Evolutionary conservation across 2,888 invertebrate genomes (phyloP), one percentile per base, ranked within the genome.

Genomic region (Trachelus troglodyta): DNA sequence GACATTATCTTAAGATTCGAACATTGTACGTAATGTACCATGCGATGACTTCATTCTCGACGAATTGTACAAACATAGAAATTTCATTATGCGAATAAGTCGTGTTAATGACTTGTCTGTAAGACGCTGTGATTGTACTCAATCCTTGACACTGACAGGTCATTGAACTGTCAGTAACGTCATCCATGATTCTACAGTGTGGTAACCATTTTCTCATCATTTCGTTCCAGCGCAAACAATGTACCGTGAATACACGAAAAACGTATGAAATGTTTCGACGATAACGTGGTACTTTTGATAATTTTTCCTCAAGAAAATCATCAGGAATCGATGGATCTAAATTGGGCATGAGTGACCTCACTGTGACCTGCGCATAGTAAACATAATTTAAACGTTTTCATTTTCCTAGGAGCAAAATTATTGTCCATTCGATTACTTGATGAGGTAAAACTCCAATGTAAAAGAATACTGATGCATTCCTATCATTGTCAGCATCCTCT

Each of bases 391-490:
- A 69, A 11, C 30, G 23, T 33, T 73, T 73, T 69, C 31, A 73
- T 33, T 73, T 23, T 11, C 34, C 4, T 23, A 4, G 11, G 15
- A 31, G 11, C 34, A 23, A 33, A 4, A 34, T 12, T 31, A 69
- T 12, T 35, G 23, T 31, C 30, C 23, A 23, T 34, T 69, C 35
- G 15, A 23, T 77, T 68, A 78, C 78, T 68, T 75, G 75, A 78
- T 78, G 78, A n/a, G 78, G 78, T 35, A 78, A 75, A 71, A 78
- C 34, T 15, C 75, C 78, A 31, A 78, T 56, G 69, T 75, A 73
- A 56, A 75, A 78, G 34, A 34, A 78, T 30, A 75, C 34, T 34
- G 34, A 34, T 74, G 30, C 30, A 73, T 77, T 40, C 34, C 15
- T 75, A 4, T 69, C 12, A 69, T 69, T 37, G n/a, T 69, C 40